Conservation (phyloP, 2,888 invertebrate species). For the Eupithecia exiguata region DNA sequence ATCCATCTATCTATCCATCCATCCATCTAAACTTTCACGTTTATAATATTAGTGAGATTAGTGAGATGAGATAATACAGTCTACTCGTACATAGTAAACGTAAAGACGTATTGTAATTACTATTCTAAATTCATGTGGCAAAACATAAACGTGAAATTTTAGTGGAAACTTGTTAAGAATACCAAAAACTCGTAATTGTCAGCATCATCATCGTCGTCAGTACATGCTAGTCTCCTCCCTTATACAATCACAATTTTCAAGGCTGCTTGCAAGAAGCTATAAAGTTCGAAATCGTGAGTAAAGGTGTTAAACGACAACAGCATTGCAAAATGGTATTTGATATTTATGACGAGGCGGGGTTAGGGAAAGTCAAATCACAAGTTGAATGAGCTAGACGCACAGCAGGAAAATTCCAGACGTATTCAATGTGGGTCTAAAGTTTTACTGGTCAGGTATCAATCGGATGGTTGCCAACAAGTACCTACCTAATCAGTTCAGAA, state of each 20-base stretch:
- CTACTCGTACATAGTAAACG: no score
- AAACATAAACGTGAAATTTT: neutral
- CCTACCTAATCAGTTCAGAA: conserved; percentile 32
- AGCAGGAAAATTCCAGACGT: conserved; percentile 44
- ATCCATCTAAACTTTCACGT: no score
- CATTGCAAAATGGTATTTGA: conserved; percentile 32
- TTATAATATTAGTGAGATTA: no score
- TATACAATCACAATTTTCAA: neutral
- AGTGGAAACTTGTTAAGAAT: neutral
- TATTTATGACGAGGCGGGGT: conserved; percentile 31
- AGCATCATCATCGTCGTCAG: neutral
- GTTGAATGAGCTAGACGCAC: conserved; percentile 32
- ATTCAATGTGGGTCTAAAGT: conserved; percentile 42
- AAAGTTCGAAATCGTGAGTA: conserved; percentile 23
- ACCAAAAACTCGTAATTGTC: neutral
- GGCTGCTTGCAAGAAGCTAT: conserved; percentile 1
- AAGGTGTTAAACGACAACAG: conserved; percentile 18
- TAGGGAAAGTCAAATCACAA: conserved; percentile 36
- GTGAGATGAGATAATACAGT: no score
- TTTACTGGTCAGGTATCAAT: conserved; percentile 42
- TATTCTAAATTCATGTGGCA: no score
- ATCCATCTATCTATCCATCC: no score
- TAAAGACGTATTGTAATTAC: no score
- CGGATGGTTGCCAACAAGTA: conserved; percentile 38
- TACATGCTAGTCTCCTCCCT: neutral